phyloP scores from a whole-genome alignment of 2,113 vertebrate genomes.

The Planiliza haematocheilus region DNA sequence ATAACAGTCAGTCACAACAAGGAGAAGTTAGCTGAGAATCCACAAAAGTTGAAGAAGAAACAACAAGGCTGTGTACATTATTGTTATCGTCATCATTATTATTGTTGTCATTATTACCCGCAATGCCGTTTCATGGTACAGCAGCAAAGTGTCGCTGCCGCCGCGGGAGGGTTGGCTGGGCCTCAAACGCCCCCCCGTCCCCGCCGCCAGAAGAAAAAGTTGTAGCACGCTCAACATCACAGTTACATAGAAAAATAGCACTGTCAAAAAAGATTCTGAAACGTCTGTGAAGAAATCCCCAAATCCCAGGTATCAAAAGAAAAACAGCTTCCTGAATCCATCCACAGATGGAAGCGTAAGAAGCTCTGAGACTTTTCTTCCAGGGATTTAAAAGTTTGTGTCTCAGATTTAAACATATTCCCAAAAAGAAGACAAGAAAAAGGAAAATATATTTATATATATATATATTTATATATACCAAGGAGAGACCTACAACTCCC shows the following conservation, averaged over 20 bases:
- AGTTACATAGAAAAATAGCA: constrained; percentile 84
- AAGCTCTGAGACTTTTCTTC: constrained; percentile 66
- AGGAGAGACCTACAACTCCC: constrained; percentile 65
- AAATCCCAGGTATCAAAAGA: constrained; percentile 71
- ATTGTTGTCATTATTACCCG: constrained; percentile 64
- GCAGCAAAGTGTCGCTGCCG: constrained; percentile 57
- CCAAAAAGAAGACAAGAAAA: constrained; percentile 25
- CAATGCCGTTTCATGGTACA: constrained; percentile 66
- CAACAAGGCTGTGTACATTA: constrained; percentile 74
- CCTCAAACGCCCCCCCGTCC: constrained; percentile 62
- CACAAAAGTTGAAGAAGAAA: constrained; percentile 72
- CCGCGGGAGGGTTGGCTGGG: constrained; percentile 44
- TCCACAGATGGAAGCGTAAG: constrained; percentile 41
- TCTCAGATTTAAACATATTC: constrained; percentile 58
- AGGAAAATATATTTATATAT: constrained; percentile 38
- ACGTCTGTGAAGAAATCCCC: constrained; percentile 70
- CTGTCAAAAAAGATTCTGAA: constrained; percentile 80
- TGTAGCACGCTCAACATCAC: constrained; percentile 70
- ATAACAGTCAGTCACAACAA: constrained; percentile 83
- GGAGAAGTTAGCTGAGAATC: constrained; percentile 75
- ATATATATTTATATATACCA: constrained; percentile 29
- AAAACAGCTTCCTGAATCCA: constrained; percentile 51
- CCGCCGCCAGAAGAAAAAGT: constrained; percentile 43
- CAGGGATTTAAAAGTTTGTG: constrained; percentile 60
- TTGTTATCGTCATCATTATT: constrained; percentile 47